Base-by-base conservation (phyloP, 1,140 invertebrate genomes). In the Megalonaias nervosa region DNA sequence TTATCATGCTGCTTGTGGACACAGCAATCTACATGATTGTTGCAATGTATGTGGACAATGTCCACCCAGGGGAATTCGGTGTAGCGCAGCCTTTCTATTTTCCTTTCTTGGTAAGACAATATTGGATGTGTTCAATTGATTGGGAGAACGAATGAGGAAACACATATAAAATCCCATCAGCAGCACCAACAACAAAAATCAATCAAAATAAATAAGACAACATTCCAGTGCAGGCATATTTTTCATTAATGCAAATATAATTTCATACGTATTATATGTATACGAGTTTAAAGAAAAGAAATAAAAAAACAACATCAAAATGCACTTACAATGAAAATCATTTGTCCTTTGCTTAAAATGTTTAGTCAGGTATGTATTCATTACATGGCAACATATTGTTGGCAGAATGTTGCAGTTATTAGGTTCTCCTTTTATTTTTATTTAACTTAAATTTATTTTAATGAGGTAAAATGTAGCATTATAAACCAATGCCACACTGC, bases 41-140 rank as follows among this genome's bases (percentile, higher is more conserved):
- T 13, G 91, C 93, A 14, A 93, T 92, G 92, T 94, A 94, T 82
- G 90, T 94, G 58, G 93, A 94, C 85, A 91, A 91, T 62, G 91
- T 94, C 57, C 91, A 89, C 77, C 93, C 94, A 59, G 94, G n/a
- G n/a, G n/a, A n/a, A n/a, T n/a, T n/a, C n/a, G n/a, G n/a, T n/a
- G n/a, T n/a, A 13, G 89, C 92, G 5, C 81, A 88, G 70, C 90
- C 89, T 26, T 92, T 87, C 83, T 92, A 92, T 78, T 92, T 92
- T 76, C 88, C 86, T 12, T 85, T 91, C 21, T 84, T 89, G 59
- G 90, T 91, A 81, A 84, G 81, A 68, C 66, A 26, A 58, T 15
- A 1, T n/a, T n/a, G 5, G 56, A 9, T 31, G 19, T 71, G 21
- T 72, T 12, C 15, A 55, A 16, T 21, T 66, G 17, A 19, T 15